Conservation (phyloP, 2,113 vertebrate species). For the Gasterosteus nipponicus region DNA sequence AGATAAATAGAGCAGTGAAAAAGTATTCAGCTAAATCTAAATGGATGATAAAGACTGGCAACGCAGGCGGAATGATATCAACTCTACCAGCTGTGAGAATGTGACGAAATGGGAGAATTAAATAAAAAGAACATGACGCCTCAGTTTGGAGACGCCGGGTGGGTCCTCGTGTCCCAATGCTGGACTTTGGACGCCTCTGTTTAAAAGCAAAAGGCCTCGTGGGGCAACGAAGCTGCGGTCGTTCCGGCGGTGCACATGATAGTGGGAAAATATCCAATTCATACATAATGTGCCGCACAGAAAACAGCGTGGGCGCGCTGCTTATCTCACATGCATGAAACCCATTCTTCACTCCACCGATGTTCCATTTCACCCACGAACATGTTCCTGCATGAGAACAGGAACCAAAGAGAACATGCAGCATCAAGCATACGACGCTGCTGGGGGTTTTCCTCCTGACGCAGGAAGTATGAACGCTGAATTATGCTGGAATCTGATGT, state of each 20-base stretch:
- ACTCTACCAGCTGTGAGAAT: background rate
- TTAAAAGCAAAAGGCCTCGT: too few species aligned
- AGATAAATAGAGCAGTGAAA: background rate
- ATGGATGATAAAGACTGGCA: background rate
- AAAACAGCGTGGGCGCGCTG: slow-evolving; percentile 17
- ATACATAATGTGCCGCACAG: background rate
- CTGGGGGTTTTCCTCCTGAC: background rate
- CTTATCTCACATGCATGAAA: slow-evolving; percentile 47
- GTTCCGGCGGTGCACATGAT: background rate
- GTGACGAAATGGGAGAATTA: background rate
- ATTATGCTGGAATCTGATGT: too few species aligned
- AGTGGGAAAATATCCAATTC: slow-evolving; percentile 7
- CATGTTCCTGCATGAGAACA: background rate
- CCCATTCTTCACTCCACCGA: background rate
- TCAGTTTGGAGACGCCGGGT: background rate
- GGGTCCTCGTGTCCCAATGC: background rate
- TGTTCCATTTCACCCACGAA: background rate
- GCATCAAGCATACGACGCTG: background rate
- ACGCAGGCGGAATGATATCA: background rate
- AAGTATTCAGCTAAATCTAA: background rate
- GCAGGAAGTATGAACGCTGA: too few species aligned
- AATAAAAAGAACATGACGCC: background rate
- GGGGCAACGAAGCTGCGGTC: background rate
- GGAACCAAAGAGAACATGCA: background rate
- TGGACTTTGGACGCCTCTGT: too few species aligned